Percentiles rank a stretch among this genome's conserved stretches.
phyloP scores from a whole-genome alignment of 2,797 vertebrate species.

The Onychomys arenicola region DNA sequence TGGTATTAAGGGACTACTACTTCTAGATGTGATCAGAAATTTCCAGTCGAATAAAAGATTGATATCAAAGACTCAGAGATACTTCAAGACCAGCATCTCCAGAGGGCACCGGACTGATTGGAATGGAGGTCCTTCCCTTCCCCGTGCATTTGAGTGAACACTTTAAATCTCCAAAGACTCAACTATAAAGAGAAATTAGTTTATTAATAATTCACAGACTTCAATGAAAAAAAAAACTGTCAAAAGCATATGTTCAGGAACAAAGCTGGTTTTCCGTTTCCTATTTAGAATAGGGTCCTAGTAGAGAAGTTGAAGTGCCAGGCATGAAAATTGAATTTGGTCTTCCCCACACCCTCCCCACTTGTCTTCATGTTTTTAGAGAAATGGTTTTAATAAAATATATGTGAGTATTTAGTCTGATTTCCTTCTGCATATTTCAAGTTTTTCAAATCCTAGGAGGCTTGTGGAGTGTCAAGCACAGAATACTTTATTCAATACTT shows the following conservation, averaged over 20 bases:
- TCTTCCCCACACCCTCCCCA: neutral
- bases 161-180: slow-evolving; percentile 91
- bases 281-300: slow-evolving; percentile 86
- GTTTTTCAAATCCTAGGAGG: slow-evolving; percentile 89
- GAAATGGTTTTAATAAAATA: slow-evolving; percentile 85
- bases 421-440: slow-evolving; percentile 84
- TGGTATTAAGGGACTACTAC: slow-evolving; percentile 86
- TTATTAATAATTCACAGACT: slow-evolving; percentile 92
- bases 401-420: slow-evolving; percentile 85
- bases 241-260: slow-evolving; percentile 89
- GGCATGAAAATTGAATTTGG: slow-evolving; percentile 87
- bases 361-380: slow-evolving; percentile 80
- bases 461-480: slow-evolving; percentile 87
- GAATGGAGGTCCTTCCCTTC: slow-evolving; percentile 86
- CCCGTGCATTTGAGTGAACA: slow-evolving; percentile 88
- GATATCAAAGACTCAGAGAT: slow-evolving; percentile 88
- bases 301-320: slow-evolving; percentile 78
- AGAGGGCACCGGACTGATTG: slow-evolving; percentile 86
- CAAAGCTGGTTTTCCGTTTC: slow-evolving; percentile 89
- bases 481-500: slow-evolving; percentile 87
- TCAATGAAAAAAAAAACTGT: slow-evolving; percentile 87
- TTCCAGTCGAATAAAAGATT: slow-evolving; percentile 86
- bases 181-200: slow-evolving; percentile 92
- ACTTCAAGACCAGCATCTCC: slow-evolving; percentile 88
- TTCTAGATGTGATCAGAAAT: slow-evolving; percentile 87